Percentiles rank a stretch among this genome's conserved stretches.
Evolutionary conservation across 2,888 invertebrate genomes (phyloP).

Genomic region (Nomada goodeniana): DNA sequence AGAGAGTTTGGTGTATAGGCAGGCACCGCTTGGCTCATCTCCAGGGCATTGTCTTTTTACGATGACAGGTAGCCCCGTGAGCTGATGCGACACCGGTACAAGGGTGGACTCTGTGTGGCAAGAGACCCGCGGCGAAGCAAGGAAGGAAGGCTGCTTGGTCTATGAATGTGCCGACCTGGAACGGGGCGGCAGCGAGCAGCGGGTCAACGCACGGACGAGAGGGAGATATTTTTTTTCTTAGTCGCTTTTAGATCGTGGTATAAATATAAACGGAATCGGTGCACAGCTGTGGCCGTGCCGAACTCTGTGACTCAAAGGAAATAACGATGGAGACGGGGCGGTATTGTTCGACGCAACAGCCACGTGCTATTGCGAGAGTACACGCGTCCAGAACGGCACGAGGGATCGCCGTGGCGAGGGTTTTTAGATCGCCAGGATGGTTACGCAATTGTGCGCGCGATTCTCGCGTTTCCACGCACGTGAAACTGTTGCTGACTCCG

Average conservation of each 20-base stretch:
- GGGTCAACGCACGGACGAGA: constrained; percentile 63
- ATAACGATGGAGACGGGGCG: constrained; percentile 31
- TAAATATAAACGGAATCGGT: constrained; percentile 52
- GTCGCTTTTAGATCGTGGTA: constrained; percentile 53
- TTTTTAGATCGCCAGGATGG: constrained; percentile 7
- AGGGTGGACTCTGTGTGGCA: constrained; percentile 36
- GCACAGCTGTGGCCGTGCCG: constrained; percentile 22
- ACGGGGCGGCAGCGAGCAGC: constrained; percentile 18
- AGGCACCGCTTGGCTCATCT: constrained; percentile 64
- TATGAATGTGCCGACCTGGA: constrained; percentile 55
- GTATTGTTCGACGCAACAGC: neutral
- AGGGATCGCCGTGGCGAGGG: neutral
- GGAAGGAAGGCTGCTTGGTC: constrained; percentile 35
- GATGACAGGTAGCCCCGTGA: constrained; percentile 54
- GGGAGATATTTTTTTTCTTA: constrained; percentile 33
- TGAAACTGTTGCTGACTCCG: constrained; percentile 5
- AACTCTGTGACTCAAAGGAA: constrained; percentile 37
- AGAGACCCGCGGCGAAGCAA: constrained; percentile 26
- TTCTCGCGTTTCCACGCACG: constrained; percentile 35
- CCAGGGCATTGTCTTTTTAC: constrained; percentile 72
- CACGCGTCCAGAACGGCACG: constrained; percentile 6
- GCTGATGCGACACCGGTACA: constrained; percentile 26
- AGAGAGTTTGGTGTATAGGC: constrained; percentile 25
- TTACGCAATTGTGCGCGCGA: constrained; percentile 24
- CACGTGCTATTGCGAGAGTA: constrained; percentile 10